Evolutionary conservation across 2,113 vertebrate species (phyloP).

Genomic region (Oncorhynchus masou): DNA sequence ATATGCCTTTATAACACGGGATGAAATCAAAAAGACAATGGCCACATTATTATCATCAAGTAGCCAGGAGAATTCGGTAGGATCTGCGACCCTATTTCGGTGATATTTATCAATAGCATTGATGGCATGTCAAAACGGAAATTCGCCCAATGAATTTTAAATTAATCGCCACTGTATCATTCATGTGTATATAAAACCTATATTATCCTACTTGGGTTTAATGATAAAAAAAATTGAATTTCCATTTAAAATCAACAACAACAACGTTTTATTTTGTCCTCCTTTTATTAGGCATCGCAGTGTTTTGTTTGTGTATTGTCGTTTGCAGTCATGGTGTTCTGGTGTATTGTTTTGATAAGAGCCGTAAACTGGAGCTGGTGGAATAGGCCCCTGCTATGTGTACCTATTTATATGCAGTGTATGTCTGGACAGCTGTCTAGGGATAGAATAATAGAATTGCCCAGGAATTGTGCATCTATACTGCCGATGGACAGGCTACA

Average conservation of each 20-base stretch:
- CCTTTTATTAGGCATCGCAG: slow-evolving; percentile 37
- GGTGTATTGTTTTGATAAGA: slow-evolving; percentile 64
- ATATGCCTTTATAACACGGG: not conserved
- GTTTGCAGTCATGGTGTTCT: slow-evolving; percentile 64
- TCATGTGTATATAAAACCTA: slow-evolving; percentile 42
- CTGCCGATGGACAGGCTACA: not conserved
- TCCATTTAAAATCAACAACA: not conserved
- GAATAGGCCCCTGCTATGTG: slow-evolving; percentile 55
- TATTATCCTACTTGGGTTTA: not conserved
- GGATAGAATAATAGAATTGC: slow-evolving; percentile 54
- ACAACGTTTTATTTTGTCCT: slow-evolving; percentile 42
- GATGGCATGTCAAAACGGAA: slow-evolving; percentile 43
- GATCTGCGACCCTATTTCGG: not conserved
- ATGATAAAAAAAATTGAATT: not conserved
- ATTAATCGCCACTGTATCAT: not conserved
- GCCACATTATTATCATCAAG: slow-evolving; percentile 44
- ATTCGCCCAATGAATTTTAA: not conserved
- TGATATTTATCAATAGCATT: slow-evolving; percentile 24
- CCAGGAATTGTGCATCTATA: slow-evolving; percentile 41
- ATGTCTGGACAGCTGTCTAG: slow-evolving; percentile 70
- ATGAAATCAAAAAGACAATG: slow-evolving; percentile 29
- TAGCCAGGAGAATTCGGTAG: not conserved
- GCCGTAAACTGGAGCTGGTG: slow-evolving; percentile 48
- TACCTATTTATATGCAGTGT: slow-evolving; percentile 69
- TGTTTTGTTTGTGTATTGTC: slow-evolving; percentile 55